A percentile compares a stretch with the other conserved stretches of the same genome.
These are phyloP conservation scores for Neotoxoptera formosana DNA, from an alignment of 1,140 invertebrate species.

Conservation along the genomic window DNA sequence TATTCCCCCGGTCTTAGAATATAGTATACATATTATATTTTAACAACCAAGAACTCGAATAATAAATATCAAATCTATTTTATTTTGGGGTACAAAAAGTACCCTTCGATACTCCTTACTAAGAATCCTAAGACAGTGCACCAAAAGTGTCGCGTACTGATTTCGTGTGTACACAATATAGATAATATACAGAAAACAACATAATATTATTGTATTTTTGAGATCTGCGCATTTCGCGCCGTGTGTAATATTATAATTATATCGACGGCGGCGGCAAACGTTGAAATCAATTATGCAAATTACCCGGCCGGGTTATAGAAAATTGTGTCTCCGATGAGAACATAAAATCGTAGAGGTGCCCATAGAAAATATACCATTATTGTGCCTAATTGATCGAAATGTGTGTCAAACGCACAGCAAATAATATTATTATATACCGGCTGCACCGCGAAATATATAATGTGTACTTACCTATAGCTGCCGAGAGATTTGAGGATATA, in stretches of 20 bases:
- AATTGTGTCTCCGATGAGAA: neutral
- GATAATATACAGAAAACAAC: neutral
- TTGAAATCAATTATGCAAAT: neutral
- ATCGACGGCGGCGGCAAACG: neutral
- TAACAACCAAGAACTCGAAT: too few relatives aligned
- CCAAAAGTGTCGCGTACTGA: neutral
- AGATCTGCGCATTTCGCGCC: neutral
- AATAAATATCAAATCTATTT: too few relatives aligned
- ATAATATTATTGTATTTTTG: too few relatives aligned
- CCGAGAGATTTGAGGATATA: neutral
- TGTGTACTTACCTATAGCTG: neutral
- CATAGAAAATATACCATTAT: neutral
- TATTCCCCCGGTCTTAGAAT: too few relatives aligned
- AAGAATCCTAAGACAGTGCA: too few relatives aligned
- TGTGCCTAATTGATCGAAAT: conserved; percentile 2
- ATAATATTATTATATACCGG: neutral
- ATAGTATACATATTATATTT: too few relatives aligned
- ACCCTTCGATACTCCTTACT: too few relatives aligned
- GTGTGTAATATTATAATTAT: neutral
- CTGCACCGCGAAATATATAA: neutral
- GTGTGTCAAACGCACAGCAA: neutral
- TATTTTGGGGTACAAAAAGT: too few relatives aligned
- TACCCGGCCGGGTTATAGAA: neutral
- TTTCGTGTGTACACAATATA: neutral
- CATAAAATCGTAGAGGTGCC: neutral